phyloP scores from a whole-genome alignment of 2,888 invertebrate species.

The Xestoiulus laeticollis region DNA sequence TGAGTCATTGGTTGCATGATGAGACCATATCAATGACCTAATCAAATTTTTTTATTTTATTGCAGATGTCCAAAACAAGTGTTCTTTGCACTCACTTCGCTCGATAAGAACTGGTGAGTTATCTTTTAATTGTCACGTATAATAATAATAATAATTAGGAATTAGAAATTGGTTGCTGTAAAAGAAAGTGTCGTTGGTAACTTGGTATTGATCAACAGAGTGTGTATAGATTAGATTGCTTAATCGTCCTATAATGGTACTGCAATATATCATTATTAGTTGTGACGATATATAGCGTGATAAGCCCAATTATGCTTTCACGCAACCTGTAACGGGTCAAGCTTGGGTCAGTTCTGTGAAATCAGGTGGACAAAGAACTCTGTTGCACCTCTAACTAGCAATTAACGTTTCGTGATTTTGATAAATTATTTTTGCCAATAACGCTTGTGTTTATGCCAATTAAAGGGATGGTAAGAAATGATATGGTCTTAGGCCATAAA shows the following conservation, averaged over 20 bases:
- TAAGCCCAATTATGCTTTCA: neutral
- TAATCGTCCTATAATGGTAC: neutral
- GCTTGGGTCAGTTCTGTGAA: neutral
- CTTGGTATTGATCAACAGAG: neutral
- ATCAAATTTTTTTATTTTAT: neutral
- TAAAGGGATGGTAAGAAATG: neutral
- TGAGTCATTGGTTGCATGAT: neutral
- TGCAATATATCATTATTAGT: neutral
- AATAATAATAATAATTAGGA: neutral
- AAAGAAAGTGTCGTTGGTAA: neutral
- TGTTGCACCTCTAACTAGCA: neutral
- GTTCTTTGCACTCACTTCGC: conserved; percentile 46
- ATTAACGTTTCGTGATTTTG: neutral
- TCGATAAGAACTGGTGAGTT: conserved; percentile 47
- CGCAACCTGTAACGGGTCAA: neutral
- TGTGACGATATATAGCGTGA: neutral
- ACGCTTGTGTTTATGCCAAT: neutral
- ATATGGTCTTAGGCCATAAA: neutral
- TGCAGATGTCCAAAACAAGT: conserved; percentile 51
- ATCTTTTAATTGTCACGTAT: neutral
- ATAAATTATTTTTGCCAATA: conserved; percentile 8
- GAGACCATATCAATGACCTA: neutral
- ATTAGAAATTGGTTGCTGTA: neutral
- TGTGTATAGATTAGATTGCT: neutral
- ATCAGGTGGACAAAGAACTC: neutral